Base-by-base conservation (phyloP, 1,140 invertebrate genomes). In the Portunus trituberculatus region DNA sequence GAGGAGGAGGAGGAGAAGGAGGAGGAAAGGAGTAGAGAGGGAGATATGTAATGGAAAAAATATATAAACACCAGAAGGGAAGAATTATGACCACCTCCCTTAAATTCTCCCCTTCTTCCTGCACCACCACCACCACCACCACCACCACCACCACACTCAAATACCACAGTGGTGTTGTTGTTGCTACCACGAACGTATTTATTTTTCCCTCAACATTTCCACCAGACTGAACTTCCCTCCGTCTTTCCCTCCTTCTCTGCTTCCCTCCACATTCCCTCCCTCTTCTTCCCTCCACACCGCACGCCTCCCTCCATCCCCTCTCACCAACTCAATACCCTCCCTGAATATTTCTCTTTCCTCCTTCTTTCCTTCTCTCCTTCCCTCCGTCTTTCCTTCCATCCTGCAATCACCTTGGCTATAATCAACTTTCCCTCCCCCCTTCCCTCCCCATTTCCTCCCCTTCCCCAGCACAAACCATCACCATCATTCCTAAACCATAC, bases 161-260 rank as follows among this genome's bases (percentile, higher is more conserved):
- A 76, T 76, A n/a, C 67, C 67, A n/a, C 12, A 25, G 67, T n/a
- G 12, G 67, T 76, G 67, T 76, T 76, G 67, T 76, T 76, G 67
- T n/a, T 76, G 20, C 67, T 76, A 25, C 12, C 67, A 76, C 67
- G 25, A 76, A 25, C 67, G 67, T 76, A 76, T 76, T 76, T 76
- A 76, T 76, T 76, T 76, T 76, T 76, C 67, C 67, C 67, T 89
- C 87, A 89, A n/a, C 87, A 88, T 46, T 39, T 88, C 32, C 86
- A 32, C 45, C n/a, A 46, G 32, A 88, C 86, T n/a, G n/a, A 16
- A 25, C 32, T 20, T 52, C 32, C 28, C 25, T 39, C 32, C 88
- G 31, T 90, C 88, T 28, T 25, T 31, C 0, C 31, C 88, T 29
- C n/a, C 28, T 10, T 16, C 31, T 32, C 28, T 16, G n/a, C 4